Conservation (phyloP, 2,888 invertebrate genomes). For the Ctena decussata region DNA sequence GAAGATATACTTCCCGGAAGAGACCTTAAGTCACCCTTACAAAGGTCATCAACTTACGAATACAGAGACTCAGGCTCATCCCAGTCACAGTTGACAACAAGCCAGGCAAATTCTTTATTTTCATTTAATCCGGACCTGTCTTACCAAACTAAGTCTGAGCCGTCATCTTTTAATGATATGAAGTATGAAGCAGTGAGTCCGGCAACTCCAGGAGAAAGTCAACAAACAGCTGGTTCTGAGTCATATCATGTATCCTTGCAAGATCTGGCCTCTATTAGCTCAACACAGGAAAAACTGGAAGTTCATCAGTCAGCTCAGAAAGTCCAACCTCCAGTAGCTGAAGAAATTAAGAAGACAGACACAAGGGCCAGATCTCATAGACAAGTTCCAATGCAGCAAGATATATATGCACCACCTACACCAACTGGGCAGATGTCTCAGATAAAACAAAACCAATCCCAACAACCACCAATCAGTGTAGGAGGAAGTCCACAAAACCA, state of each 20-base stretch:
- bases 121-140: constrained; percentile 38
- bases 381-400: constrained; percentile 48
- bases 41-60: constrained; percentile 46
- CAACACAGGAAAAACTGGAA: constrained; percentile 59
- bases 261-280: constrained; percentile 68
- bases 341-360: constrained; percentile 52
- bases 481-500: constrained; percentile 70
- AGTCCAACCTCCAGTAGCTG: constrained; percentile 43
- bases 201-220: constrained; percentile 73
- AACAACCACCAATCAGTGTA: constrained; percentile 72
- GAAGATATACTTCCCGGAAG: constrained; percentile 51
- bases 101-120: constrained; percentile 24
- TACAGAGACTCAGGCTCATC: constrained; percentile 34
- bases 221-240: constrained; percentile 40
- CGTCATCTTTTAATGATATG: constrained; percentile 57
- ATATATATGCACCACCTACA: constrained; percentile 44
- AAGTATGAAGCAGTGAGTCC: constrained; percentile 83
- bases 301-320: constrained; percentile 49
- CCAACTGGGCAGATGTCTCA: constrained; percentile 43
- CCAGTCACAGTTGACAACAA: constrained; percentile 30
- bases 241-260: constrained; percentile 57
- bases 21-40: constrained; percentile 53
- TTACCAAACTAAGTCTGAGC: constrained; percentile 45
- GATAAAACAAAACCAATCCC: constrained; percentile 71
- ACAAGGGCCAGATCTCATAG: constrained; percentile 33